Evolutionary conservation across 2,888 invertebrate species (phyloP).

Genomic region (Drosophila nr. perissopoda): DNA sequence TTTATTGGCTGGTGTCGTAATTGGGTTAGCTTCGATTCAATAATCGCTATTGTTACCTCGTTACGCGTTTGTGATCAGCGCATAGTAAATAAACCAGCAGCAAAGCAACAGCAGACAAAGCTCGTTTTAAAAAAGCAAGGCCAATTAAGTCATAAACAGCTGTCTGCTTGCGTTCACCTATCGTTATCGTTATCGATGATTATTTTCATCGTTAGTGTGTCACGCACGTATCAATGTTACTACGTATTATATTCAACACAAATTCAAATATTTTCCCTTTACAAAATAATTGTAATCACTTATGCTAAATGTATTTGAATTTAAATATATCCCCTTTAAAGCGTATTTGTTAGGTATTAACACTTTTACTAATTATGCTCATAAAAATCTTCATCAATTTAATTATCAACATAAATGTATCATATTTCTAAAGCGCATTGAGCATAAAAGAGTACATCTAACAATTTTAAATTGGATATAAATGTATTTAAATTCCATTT

Average conservation of each 20-base stretch:
- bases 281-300: background rate
- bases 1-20: constrained; percentile 41
- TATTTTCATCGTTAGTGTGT: background rate
- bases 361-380: too few species aligned
- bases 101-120: constrained; percentile 25
- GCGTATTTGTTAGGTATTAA: background rate
- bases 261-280: background rate
- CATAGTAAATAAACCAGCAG: constrained; percentile 52
- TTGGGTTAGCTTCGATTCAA: constrained; percentile 13
- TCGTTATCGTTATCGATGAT: constrained; percentile 12
- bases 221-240: background rate
- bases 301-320: background rate
- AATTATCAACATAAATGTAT: too few species aligned
- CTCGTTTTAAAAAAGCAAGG: constrained; percentile 47
- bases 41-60: constrained; percentile 9
- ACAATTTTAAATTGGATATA: too few species aligned
- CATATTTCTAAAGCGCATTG: too few species aligned
- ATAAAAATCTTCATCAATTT: too few species aligned
- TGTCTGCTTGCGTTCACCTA: constrained; percentile 18
- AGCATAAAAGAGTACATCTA: too few species aligned
- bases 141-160: constrained; percentile 51
- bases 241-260: background rate
- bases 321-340: background rate
- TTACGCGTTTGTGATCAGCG: constrained; percentile 23
- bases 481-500: background rate